Base-by-base conservation (phyloP, 2,797 vertebrate species). In the Apogon talboti region DNA sequence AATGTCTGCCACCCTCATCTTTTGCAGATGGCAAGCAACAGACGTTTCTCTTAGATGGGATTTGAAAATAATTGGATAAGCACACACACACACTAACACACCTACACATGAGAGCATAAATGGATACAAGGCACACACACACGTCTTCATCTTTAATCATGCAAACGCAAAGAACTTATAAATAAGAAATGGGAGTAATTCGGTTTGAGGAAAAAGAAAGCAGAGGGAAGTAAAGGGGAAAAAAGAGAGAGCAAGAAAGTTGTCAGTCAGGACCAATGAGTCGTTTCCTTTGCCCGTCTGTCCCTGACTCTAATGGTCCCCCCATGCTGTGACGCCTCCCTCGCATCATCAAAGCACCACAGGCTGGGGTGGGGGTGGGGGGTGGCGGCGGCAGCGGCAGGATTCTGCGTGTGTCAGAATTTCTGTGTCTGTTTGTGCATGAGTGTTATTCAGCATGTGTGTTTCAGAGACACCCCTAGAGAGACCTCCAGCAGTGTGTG, bases 31-130 rank as follows among this genome's bases (percentile, higher is more conserved):
- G 89, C 79, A 76, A 69, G 68, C 82, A 88, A 83, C 91, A 92
- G 89, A 91, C 81, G 86, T 82, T 90, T 85, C 71, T 83, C 68
- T 85, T 66, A 80, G 87, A 92, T 81, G 83, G 70, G 76, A 86
- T 88, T 89, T 54, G 42, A 83, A 90, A 91, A 90, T 91, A 92
- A 92, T 93, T 92, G 85, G 87, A 91, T 80, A 86, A 91, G 83
- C 82, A 58, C 54, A 33, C 65, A 33, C 65, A 33, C 30, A 13
- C 60, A 45, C 59, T 15, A 8, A 52, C 37, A 69, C 50, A 63
- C 78, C 63, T 61, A 48, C 68, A 78, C 61, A 68, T 19, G 42
- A 47, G 37, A 9, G 38, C 73, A 37, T 71, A 74, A 73, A 71
- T 48, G 75, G 70, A 82, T 56, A 46, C 74, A 70, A 8, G 46